phyloP scores from a whole-genome alignment of 2,797 vertebrate genomes.

The Mus caroli region DNA sequence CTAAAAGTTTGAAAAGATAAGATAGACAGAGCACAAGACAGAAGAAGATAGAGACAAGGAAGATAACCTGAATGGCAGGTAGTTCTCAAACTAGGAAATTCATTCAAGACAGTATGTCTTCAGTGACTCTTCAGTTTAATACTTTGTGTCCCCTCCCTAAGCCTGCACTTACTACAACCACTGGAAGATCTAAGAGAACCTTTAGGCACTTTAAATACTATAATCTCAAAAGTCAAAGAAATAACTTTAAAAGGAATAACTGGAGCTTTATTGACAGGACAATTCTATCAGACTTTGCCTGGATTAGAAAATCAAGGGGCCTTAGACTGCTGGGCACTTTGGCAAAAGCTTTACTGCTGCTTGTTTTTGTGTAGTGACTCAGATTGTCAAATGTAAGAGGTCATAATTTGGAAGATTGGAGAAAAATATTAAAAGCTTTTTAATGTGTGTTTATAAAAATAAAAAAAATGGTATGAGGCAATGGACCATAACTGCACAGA shows the following conservation, averaged over 20 bases:
- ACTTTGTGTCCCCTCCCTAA: background rate
- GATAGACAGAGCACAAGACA: background rate
- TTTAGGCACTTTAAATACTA: background rate
- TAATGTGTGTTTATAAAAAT: background rate
- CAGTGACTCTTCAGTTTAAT: background rate
- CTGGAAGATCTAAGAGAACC: background rate
- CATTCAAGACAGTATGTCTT: background rate
- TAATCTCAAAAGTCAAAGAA: background rate
- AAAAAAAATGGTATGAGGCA: background rate
- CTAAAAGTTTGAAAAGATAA: background rate
- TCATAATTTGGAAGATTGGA: background rate
- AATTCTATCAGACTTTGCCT: background rate
- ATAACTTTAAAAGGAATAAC: background rate
- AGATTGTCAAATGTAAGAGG: background rate
- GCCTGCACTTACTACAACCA: background rate
- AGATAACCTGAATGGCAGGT: background rate
- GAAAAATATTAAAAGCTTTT: background rate
- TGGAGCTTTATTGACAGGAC: background rate
- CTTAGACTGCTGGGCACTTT: background rate
- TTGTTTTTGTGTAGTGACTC: no score
- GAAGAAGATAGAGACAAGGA: constrained; percentile 13
- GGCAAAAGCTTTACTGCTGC: background rate
- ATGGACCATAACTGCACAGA: background rate
- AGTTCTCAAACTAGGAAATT: background rate
- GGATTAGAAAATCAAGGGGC: background rate